Evolutionary conservation across 2,113 vertebrate genomes (phyloP), one percentile per base, ranked within the genome.

Genomic region (Aix galericulata): DNA sequence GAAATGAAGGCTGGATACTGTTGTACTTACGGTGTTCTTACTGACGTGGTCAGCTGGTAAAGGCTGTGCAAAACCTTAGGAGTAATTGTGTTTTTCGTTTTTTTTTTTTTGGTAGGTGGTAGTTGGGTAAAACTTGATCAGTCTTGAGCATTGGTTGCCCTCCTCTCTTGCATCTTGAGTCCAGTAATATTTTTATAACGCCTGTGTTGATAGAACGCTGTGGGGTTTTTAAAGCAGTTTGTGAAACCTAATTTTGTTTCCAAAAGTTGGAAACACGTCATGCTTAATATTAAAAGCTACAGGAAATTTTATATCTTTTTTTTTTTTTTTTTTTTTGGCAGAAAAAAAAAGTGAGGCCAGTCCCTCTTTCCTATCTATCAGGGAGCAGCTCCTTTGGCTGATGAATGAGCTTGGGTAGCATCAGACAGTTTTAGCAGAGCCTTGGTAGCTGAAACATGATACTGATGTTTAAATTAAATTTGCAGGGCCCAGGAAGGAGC

Each of bases 391-490:
- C 17, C 36, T 59, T 42, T 6, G 8, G 14, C 1, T 58, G 14
- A 40, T 6, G 8, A 13, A 6, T 21, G 36, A 75, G 44, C n/a
- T 59, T 52, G 34, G 36, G 44, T 42, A 36, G 53, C 52, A 26
- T 55, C 34, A 8, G 31, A 4, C 25, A 6, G 13, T 29, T 48
- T 48, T 31, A 38, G 44, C 46, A 66, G 85, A 48, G 46, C 59
- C 18, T 1, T 2, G 5, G 40, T 7, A 32, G n/a, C 53, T 36
- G 55, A 32, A 72, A 36, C 13, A 3, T 5, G 46, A 25, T 56
- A 2, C 7, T 22, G 50, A 74, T 0, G 3, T 27, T 42, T 22
- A 4, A 44, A 10, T 63, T 12, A 1, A 13, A 72, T 1, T 3
- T 60, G 58, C n/a, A 6, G 7, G 3, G 6, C 68, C 17, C 4